These are phyloP conservation scores for Austrolebias charrua DNA, from an alignment of 2,797 vertebrate genomes.

Conservation along the genomic window DNA sequence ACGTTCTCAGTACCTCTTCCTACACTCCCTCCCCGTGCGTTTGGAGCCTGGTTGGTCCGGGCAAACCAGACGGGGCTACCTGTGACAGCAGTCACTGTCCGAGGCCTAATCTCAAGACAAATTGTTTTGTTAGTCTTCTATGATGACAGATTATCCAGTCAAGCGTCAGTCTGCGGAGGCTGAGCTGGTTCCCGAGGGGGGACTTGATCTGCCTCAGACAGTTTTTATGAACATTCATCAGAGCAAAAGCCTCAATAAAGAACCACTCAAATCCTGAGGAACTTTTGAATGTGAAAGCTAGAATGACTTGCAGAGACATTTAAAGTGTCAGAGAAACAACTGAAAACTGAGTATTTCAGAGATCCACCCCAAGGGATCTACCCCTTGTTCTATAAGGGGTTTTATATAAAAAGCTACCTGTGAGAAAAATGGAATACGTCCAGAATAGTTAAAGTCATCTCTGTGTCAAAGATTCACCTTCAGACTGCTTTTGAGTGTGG, in stretches of 20 bases:
- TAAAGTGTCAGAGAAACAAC: constrained; percentile 21
- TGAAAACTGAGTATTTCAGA: constrained; percentile 57
- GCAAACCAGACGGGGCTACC: constrained; percentile 53
- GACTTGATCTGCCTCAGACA: constrained; percentile 28
- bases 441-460: constrained; percentile 31
- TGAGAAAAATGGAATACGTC: constrained; percentile 59
- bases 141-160: constrained; percentile 37
- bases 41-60: constrained; percentile 55
- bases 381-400: constrained; percentile 60
- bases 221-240: constrained; percentile 39
- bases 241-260: constrained; percentile 24
- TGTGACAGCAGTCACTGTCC: constrained; percentile 54
- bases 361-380: constrained; percentile 62
- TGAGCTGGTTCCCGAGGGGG: constrained; percentile 33
- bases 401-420: constrained; percentile 68
- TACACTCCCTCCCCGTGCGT: constrained; percentile 57
- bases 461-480: constrained; percentile 34
- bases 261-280: constrained; percentile 1
- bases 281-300: constrained; percentile 1
- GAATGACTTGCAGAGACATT: constrained; percentile 27
- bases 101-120: constrained; percentile 46
- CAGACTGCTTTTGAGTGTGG: constrained; percentile 14
- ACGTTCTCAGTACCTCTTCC: constrained; percentile 69
- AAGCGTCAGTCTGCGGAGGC: constrained; percentile 39
- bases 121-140: constrained; percentile 42